A percentile compares a stretch with the other conserved stretches of the same genome.
Evolutionary conservation across 1,140 invertebrate genomes (phyloP).

Genomic region (Agrilus planipennis): DNA sequence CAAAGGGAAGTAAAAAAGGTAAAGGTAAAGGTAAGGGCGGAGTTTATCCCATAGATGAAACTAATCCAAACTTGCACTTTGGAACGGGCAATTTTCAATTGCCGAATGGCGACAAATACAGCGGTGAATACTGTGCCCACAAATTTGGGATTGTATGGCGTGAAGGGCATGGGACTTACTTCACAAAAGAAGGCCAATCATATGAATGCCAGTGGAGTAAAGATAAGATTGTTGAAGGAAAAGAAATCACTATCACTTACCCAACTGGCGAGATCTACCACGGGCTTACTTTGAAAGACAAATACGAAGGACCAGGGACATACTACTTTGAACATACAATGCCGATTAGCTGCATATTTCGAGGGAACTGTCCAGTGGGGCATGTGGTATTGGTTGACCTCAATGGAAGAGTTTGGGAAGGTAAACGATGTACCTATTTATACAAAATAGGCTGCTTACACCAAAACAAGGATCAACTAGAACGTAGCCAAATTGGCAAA

Average conservation of each 20-base stretch:
- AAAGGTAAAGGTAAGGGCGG: too few species aligned
- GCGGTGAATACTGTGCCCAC: constrained; percentile 26
- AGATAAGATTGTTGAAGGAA: constrained; percentile 23
- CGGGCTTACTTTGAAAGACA: constrained; percentile 15
- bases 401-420: constrained; percentile 22
- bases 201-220: constrained; percentile 26
- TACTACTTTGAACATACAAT: constrained; percentile 16
- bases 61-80: constrained; percentile 16
- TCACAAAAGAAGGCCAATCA: constrained; percentile 21
- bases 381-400: constrained; percentile 20
- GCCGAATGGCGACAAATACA: constrained; percentile 25
- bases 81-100: constrained; percentile 18
- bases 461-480: background rate
- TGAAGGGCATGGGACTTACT: constrained; percentile 25
- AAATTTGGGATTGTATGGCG: constrained; percentile 23
- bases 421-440: constrained; percentile 8
- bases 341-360: constrained; percentile 17
- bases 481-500: background rate
- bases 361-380: constrained; percentile 22
- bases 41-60: too few species aligned
- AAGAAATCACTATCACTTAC: constrained; percentile 15
- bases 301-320: constrained; percentile 15
- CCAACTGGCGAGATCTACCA: constrained; percentile 16
- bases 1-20: too few species aligned
- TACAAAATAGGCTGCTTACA: background rate